Base-by-base conservation (phyloP, 2,888 invertebrate species). In the Drosophila testacea region DNA sequence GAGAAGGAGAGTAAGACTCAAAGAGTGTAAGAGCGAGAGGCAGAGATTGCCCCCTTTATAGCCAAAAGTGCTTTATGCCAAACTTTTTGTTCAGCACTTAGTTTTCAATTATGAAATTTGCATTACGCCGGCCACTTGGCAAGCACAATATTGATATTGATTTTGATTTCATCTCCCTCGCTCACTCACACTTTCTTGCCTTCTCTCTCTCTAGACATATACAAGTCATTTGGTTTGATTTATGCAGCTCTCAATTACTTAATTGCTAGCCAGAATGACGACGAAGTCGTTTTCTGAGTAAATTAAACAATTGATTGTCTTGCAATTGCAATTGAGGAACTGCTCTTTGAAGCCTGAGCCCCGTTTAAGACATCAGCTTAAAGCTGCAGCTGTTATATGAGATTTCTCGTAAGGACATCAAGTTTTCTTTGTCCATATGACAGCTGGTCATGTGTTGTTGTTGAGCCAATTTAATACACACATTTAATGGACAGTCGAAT, bases 61-160 rank as follows among this genome's bases (percentile, higher is more conserved):
- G 64, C 73, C 78, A 39, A 82, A 82, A 84, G 69, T 82, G 77
- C 75, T 68, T 77, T 81, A 66, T 71, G 69, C 50, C 60, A 69
- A 84, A 79, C 74, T 81, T 85, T 80, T 77, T 65, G 73, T 78
- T 71, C 71, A 69, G 79, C 86, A 88, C 85, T 84, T 84, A 85
- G 83, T 85, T 85, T 85, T 85, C 84, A 85, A 88, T 88, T 85
- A 88, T 85, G 81, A 79, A 88, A 85, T 85, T 85, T 88, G 83
- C 88, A 75, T 83, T 83, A 69, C 66, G 70, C 64, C 77, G 66
- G 52, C 77, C 71, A 76, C 77, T 83, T 60, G 73, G 65, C 72
- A 72, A 77, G 69, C 67, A 77, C 82, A 84, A 82, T 88, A 81
- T 88, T 84, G 88, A 84, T 87, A 80, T 87, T 84, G 84, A 88